These are phyloP conservation scores for Colossoma macropomum DNA, from an alignment of 2,113 vertebrate species.

Conservation along the genomic window DNA sequence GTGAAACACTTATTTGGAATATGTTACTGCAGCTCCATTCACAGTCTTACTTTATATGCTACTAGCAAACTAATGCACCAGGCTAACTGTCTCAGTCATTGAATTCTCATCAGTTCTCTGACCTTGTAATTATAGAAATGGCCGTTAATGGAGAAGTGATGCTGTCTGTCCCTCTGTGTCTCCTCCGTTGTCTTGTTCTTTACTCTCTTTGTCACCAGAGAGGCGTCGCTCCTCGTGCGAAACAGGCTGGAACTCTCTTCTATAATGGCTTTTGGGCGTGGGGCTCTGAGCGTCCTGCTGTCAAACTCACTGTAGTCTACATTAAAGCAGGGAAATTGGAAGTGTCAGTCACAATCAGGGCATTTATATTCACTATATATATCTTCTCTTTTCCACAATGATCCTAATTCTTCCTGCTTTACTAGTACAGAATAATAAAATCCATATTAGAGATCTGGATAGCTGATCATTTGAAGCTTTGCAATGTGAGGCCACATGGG, in stretches of 20 bases:
- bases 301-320: constrained; percentile 74
- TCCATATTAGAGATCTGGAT: too few species aligned
- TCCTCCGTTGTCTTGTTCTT: constrained; percentile 66
- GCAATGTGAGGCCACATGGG: too few species aligned
- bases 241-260: constrained; percentile 79
- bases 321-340: background rate
- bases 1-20: background rate
- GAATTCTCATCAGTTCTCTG: background rate
- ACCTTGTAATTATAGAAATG: constrained; percentile 95
- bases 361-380: background rate
- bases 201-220: constrained; percentile 76
- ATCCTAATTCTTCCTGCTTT: background rate
- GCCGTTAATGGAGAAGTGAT: constrained; percentile 91
- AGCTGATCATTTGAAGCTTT: too few species aligned
- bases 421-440: too few species aligned
- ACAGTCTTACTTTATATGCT: background rate
- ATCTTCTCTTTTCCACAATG: background rate
- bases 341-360: background rate
- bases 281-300: constrained; percentile 71
- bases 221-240: constrained; percentile 79
- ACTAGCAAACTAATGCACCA: background rate
- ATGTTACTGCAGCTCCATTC: background rate
- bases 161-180: constrained; percentile 72
- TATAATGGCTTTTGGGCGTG: constrained; percentile 60
- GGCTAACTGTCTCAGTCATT: background rate